Evolutionary conservation across 2,888 invertebrate genomes (phyloP), one percentile per base, ranked within the genome.

Genomic region (Leucozona laternaria): DNA sequence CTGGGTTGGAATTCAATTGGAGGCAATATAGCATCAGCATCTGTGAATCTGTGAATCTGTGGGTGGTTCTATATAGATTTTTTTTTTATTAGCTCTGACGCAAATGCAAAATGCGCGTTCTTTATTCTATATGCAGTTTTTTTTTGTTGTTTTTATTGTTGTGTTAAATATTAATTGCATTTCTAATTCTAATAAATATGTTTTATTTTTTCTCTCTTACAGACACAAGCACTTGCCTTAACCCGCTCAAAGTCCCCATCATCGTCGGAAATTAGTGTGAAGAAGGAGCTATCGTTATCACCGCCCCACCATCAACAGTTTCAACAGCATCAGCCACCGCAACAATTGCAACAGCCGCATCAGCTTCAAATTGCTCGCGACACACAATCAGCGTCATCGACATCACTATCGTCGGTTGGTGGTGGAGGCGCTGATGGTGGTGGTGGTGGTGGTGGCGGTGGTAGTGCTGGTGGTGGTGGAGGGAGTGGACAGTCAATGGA

Each of bases 211-310:
- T 90, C 84, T 88, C 76, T 79, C 79, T 80, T 89, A 89, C 93
- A 95, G 95, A 95, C 94, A 90, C 95, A 95, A 91, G 95, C 95
- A 70, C 91, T 95, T 91, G 95, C 95, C 80, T 92, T 95, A 91
- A 95, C 95, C 88, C 94, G 95, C 89, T 86, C 86, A 64, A 86
- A 86, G 82, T 75, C 71, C 93, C 68, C 68, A 25, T 53, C 68
- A 68, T 53, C 94, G 88, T 92, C 93, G 88, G 92, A 92, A 78
- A 89, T 91, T 88, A 90, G 90, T 34, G 91, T 92, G 58, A 93
- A 93, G 88, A 91, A 92, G 88, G 93, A 93, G 88, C 91, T 91
- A 70, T 92, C 92, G 13, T 83, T 91, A 79, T 92, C 92, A 80
- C 92, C 93, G 78, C 89, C 91, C 60, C 90, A 89, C 73, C 88